Evolutionary conservation across 2,113 vertebrate species (phyloP).

Genomic region (Urocolius indicus): DNA sequence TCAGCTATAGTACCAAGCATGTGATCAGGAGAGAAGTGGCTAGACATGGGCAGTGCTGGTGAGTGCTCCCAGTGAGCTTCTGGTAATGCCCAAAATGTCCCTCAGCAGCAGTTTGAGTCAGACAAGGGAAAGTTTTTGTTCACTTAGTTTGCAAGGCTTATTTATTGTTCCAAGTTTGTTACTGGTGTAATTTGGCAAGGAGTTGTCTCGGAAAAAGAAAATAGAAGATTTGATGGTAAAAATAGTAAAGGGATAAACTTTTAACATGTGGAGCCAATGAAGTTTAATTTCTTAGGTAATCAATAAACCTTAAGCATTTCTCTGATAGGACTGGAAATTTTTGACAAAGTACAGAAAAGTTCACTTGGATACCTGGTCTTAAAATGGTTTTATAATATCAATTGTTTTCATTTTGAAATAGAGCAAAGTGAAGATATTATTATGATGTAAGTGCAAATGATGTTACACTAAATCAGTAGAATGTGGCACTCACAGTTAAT

Average conservation of each 20-base stretch:
- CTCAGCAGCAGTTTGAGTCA: neutral
- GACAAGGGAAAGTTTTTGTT: neutral
- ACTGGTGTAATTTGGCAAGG: neutral
- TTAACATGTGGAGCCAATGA: neutral
- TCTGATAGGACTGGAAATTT: neutral
- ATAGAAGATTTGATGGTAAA: neutral
- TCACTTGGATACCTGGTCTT: accelerated
- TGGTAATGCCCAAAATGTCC: neutral
- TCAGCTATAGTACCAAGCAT: neutral
- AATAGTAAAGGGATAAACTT: neutral
- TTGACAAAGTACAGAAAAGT: neutral
- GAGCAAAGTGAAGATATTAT: neutral
- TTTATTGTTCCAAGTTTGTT: neutral
- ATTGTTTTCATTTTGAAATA: neutral
- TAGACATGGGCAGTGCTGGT: accelerated
- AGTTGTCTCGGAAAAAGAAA: neutral
- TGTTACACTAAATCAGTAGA: neutral
- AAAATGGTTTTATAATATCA: neutral
- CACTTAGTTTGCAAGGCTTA: neutral
- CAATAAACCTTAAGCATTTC: neutral
- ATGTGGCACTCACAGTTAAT: neutral
- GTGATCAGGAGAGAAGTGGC: neutral
- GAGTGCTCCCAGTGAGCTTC: neutral
- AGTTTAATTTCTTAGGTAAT: neutral
- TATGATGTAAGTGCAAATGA: neutral